These are phyloP conservation scores for Melieria omissa DNA, from an alignment of 2,888 invertebrate genomes.

Conservation along the genomic window DNA sequence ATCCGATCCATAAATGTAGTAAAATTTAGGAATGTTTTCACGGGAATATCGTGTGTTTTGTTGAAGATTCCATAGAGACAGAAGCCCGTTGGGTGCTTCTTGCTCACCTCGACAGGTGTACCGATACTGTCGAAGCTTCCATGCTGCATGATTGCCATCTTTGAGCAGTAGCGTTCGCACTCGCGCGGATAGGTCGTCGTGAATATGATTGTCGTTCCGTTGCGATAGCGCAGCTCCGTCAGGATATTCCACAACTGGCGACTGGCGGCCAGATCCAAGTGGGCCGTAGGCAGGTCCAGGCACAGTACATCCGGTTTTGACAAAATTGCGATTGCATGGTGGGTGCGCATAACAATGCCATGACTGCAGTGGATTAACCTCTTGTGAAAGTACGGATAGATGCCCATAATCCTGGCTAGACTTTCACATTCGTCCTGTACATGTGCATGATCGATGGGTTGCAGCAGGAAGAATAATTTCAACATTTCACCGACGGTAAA, in stretches of 20 bases:
- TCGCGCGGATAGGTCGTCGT: conserved; percentile 5
- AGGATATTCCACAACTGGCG: conserved; percentile 14
- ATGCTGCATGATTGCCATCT: conserved; percentile 12
- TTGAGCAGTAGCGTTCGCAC: conserved; percentile 11
- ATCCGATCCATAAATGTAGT: no score
- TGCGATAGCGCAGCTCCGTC: neutral
- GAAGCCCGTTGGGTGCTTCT: neutral
- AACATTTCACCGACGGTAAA: conserved; percentile 10
- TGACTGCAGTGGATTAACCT: conserved; percentile 1
- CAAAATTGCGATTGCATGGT: conserved; percentile 14
- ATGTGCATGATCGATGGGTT: neutral
- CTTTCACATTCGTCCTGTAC: conserved; percentile 9
- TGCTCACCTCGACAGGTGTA: neutral
- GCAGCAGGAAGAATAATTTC: conserved; percentile 17
- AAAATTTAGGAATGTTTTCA: no score
- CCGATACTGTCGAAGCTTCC: conserved; percentile 10
- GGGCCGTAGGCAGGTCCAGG: conserved; percentile 1
- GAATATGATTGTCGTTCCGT: conserved; percentile 7
- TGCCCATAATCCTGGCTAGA: conserved; percentile 1
- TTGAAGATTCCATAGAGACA: no score
- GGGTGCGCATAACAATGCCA: conserved; percentile 9
- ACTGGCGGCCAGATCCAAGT: conserved; percentile 17
- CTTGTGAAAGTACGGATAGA: conserved; percentile 8
- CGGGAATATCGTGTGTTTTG: no score
- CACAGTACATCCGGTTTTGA: conserved; percentile 11